phyloP scores from a whole-genome alignment of 2,888 invertebrate genomes.

The Leptinotarsa peninsularis region DNA sequence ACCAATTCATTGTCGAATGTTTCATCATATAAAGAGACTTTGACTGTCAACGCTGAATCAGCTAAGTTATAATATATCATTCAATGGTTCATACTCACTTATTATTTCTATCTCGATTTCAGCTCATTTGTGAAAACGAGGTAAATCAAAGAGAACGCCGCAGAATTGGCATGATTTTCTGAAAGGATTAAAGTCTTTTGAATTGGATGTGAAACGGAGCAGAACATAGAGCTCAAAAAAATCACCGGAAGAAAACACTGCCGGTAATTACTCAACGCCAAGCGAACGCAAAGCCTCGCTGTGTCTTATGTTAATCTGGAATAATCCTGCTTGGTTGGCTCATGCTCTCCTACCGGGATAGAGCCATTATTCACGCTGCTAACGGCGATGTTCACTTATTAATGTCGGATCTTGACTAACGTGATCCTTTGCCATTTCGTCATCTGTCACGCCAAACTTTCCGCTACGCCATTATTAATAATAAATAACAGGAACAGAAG shows the following conservation, averaged over 20 bases:
- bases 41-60: too few relatives aligned
- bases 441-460: conserved; percentile 54
- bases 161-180: neutral
- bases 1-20: too few relatives aligned
- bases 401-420: conserved; percentile 55
- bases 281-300: conserved; percentile 65
- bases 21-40: too few relatives aligned
- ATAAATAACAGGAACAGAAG: conserved; percentile 35
- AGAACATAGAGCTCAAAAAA: conserved; percentile 36
- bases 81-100: too few relatives aligned
- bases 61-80: too few relatives aligned
- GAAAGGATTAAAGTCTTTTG: neutral
- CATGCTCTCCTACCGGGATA: conserved; percentile 62
- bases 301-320: conserved; percentile 67
- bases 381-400: conserved; percentile 55
- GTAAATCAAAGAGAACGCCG: too few relatives aligned
- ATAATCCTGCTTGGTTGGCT: conserved; percentile 66
- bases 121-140: too few relatives aligned
- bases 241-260: conserved; percentile 59
- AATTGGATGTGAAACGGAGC: conserved; percentile 2
- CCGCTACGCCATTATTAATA: conserved; percentile 44
- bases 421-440: conserved; percentile 52
- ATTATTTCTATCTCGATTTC: too few relatives aligned
- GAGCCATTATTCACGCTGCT: conserved; percentile 62
- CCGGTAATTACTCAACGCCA: conserved; percentile 66